A percentile compares a stretch with the other conserved stretches of the same genome.
Conservation (phyloP, 2,113 vertebrate genomes). For the Laticauda colubrina region DNA sequence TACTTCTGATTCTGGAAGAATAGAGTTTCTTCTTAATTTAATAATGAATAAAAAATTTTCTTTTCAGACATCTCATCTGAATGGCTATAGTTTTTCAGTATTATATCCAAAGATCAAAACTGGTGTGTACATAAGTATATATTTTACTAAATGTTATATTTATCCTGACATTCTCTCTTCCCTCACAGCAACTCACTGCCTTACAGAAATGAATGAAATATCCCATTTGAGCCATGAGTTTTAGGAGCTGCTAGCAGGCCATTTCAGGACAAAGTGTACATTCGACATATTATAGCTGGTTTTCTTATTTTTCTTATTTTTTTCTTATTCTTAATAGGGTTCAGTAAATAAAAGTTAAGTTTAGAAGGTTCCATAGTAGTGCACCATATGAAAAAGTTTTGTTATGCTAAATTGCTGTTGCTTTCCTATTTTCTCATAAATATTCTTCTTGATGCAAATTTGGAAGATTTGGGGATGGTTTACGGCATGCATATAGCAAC, state of each 20-base stretch:
- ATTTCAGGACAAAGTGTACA: background rate
- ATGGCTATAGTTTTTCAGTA: background rate
- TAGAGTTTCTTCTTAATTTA: background rate
- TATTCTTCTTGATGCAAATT: background rate
- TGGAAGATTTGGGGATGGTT: background rate
- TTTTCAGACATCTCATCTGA: background rate
- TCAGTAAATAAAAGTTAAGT: background rate
- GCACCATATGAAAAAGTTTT: background rate
- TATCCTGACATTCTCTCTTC: no score
- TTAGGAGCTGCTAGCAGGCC: background rate
- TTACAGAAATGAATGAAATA: background rate
- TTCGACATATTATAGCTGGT: background rate
- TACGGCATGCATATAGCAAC: background rate
- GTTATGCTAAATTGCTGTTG: background rate
- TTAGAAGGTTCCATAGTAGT: background rate
- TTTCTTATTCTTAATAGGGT: background rate
- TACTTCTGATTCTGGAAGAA: background rate
- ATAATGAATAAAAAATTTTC: background rate
- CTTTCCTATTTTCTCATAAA: no score
- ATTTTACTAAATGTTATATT: background rate
- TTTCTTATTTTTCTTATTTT: background rate
- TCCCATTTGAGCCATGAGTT: background rate
- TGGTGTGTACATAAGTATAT: no score
- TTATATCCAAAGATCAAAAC: background rate
- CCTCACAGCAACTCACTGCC: background rate